Evolutionary conservation across 2,113 vertebrate genomes (phyloP).

Genomic region (Xenopus borealis): DNA sequence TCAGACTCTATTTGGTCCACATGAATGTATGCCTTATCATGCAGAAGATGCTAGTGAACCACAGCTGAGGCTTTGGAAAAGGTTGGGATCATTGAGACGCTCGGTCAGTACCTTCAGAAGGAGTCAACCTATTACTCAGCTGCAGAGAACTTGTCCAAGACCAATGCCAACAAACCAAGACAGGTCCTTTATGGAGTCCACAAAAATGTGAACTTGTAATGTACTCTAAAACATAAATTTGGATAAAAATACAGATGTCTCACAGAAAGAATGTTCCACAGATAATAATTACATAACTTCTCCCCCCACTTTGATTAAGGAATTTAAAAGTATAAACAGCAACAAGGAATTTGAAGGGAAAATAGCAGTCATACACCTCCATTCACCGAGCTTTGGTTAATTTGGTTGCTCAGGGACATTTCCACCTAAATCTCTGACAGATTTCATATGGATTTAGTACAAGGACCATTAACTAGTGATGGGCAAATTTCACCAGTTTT

Average conservation of each 20-base stretch:
- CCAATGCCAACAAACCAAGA: constrained; percentile 23
- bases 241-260: background rate
- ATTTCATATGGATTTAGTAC: no score
- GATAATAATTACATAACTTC: no score
- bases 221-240: background rate
- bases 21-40: constrained; percentile 67
- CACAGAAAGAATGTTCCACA: no score
- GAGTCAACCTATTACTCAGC: constrained; percentile 54
- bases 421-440: no score
- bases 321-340: no score
- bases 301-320: no score
- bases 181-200: constrained; percentile 66
- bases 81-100: constrained; percentile 76
- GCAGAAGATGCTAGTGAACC: constrained; percentile 71
- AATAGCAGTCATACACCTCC: no score
- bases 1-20: constrained; percentile 39
- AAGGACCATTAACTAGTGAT: no score
- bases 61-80: constrained; percentile 86
- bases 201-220: constrained; percentile 74
- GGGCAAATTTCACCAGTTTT: no score
- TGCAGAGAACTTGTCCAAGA: constrained; percentile 14
- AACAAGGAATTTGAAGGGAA: no score
- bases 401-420: no score
- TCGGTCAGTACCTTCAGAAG: constrained; percentile 73
- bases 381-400: no score